A percentile compares a stretch with the other conserved stretches of the same genome.
These are phyloP conservation scores for Leptinotarsa rubiginosa DNA, from an alignment of 2,888 invertebrate genomes.

Conservation along the genomic window DNA sequence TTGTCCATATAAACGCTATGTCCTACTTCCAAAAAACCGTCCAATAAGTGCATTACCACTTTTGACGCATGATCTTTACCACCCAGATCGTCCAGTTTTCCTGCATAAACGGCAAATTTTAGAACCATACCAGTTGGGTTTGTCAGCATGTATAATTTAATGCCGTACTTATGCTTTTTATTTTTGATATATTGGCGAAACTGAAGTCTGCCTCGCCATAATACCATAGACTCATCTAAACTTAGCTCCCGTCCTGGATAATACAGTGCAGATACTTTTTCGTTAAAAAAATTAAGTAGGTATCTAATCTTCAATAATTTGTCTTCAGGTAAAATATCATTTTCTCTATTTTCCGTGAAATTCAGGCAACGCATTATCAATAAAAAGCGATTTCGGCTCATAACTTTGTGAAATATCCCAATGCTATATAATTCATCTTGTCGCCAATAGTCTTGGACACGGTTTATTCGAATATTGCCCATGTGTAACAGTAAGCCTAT, in stretches of 20 bases:
- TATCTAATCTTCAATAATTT: constrained; percentile 52
- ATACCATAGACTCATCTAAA: constrained; percentile 45
- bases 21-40: constrained; percentile 30
- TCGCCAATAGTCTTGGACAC: neutral
- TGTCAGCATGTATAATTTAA: constrained; percentile 11
- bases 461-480: constrained; percentile 14
- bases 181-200: constrained; percentile 21
- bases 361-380: constrained; percentile 29
- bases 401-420: constrained; percentile 2
- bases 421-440: constrained; percentile 5
- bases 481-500: constrained; percentile 21
- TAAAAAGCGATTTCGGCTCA: constrained; percentile 14
- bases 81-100: constrained; percentile 15
- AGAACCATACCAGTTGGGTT: constrained; percentile 4
- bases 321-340: neutral
- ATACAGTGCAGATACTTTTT: constrained; percentile 40
- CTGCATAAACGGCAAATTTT: constrained; percentile 20
- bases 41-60: constrained; percentile 11
- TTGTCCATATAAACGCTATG: constrained; percentile 40
- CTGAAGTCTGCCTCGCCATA: constrained; percentile 19
- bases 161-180: constrained; percentile 19
- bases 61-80: constrained; percentile 22
- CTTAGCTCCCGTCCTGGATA: constrained; percentile 42
- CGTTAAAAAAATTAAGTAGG: constrained; percentile 57
- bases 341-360: constrained; percentile 21